A percentile compares a stretch with the other conserved stretches of the same genome.
Evolutionary conservation across 1,140 invertebrate species (phyloP).

Genomic region (Physella acuta): DNA sequence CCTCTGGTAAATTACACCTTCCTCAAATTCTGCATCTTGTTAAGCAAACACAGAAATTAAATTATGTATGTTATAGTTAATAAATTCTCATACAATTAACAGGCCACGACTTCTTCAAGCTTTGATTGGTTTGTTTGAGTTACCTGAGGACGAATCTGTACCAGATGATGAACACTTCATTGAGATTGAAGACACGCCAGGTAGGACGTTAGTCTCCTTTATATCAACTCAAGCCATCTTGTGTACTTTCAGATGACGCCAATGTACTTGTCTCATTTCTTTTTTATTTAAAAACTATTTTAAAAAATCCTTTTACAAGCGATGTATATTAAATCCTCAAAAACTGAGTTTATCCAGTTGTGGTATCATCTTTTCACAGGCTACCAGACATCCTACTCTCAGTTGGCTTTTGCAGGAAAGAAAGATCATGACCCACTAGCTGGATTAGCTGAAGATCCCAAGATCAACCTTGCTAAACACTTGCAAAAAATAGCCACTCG

Average conservation of each 20-base stretch:
- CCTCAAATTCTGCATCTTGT: neutral
- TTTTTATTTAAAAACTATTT: neutral
- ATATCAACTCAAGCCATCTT: too few relatives aligned
- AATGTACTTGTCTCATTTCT: neutral
- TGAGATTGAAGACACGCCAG: conserved; percentile 79
- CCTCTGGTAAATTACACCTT: conserved; percentile 64
- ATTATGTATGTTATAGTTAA: too few relatives aligned
- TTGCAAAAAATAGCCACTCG: conserved; percentile 68
- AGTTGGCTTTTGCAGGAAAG: conserved; percentile 81
- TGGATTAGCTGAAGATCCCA: conserved; percentile 69
- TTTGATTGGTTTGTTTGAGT: conserved; percentile 83
- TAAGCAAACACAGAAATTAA: neutral
- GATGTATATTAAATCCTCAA: too few relatives aligned
- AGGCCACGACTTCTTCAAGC: conserved; percentile 69
- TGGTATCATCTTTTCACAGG: too few relatives aligned
- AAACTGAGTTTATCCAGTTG: too few relatives aligned
- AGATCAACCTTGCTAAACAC: conserved; percentile 72
- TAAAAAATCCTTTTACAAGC: neutral
- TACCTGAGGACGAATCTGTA: conserved; percentile 78
- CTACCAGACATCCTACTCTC: conserved; percentile 87
- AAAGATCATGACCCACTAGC: conserved; percentile 72
- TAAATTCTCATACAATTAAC: too few relatives aligned
- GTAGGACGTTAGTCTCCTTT: too few relatives aligned
- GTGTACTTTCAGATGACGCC: neutral
- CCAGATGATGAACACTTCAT: conserved; percentile 83